Conservation (phyloP, 2,888 invertebrate species). For the Stenoptilia bipunctidactyla region DNA sequence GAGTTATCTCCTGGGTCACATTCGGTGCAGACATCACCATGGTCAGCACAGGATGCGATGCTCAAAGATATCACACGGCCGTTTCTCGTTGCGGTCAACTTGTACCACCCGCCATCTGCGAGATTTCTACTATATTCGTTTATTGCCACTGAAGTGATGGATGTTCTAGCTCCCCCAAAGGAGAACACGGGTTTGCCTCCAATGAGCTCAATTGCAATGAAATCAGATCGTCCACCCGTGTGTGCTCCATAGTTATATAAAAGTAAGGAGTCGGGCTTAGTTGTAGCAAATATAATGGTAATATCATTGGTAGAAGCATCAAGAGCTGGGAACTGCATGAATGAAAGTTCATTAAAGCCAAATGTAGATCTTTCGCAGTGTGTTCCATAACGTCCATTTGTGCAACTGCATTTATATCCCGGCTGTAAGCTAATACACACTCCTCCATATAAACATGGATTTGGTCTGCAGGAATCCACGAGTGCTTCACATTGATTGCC, state of each 20-base stretch:
- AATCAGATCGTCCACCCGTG: slow-evolving; percentile 90
- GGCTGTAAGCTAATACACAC: slow-evolving; percentile 90
- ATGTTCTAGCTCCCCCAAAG: slow-evolving; percentile 90
- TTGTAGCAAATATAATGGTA: slow-evolving; percentile 90
- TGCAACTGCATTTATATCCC: slow-evolving; percentile 88
- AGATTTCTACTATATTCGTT: slow-evolving; percentile 74
- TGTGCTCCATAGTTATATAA: slow-evolving; percentile 92
- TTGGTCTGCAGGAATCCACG: slow-evolving; percentile 91
- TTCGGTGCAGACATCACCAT: slow-evolving; percentile 88
- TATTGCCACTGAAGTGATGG: slow-evolving; percentile 85
- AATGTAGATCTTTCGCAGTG: slow-evolving; percentile 92
- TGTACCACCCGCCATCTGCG: slow-evolving; percentile 92
- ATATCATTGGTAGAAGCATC: slow-evolving; percentile 93
- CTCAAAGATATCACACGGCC: slow-evolving; percentile 89
- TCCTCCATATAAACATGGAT: slow-evolving; percentile 93
- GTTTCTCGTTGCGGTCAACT: slow-evolving; percentile 91
- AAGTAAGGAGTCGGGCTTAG: slow-evolving; percentile 87
- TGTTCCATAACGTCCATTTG: slow-evolving; percentile 88
- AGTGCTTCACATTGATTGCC: slow-evolving; percentile 92
- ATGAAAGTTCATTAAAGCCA: slow-evolving; percentile 91
- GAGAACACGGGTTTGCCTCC: slow-evolving; percentile 89
- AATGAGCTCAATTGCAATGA: slow-evolving; percentile 90
- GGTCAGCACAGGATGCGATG: slow-evolving; percentile 84
- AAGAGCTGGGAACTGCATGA: slow-evolving; percentile 87
- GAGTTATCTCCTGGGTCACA: slow-evolving; percentile 85